phyloP scores from a whole-genome alignment of 2,113 vertebrate genomes.

The Sander vitreus region DNA sequence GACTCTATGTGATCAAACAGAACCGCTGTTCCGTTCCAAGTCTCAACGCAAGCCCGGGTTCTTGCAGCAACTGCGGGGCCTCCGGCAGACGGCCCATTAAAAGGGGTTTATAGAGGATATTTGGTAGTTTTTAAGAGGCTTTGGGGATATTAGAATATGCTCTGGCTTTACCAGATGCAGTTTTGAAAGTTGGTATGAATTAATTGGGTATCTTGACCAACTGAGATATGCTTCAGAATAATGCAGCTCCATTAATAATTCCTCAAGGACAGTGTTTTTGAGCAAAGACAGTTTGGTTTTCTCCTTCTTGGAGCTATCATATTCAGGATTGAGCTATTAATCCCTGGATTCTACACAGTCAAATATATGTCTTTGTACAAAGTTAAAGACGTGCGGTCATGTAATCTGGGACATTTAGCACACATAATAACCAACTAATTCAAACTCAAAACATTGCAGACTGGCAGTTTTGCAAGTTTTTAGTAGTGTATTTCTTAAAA shows the following conservation, averaged over 20 bases:
- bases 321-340: background rate
- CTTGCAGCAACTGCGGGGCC: background rate
- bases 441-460: background rate
- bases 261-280: conserved; percentile 46
- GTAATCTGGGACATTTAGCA: background rate
- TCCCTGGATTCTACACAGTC: conserved; percentile 9
- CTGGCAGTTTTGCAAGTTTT: background rate
- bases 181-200: conserved; percentile 11
- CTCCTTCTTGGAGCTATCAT: conserved; percentile 16
- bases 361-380: background rate
- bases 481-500: background rate
- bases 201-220: conserved; percentile 47
- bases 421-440: background rate
- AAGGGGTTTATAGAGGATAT: background rate
- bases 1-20: conserved; percentile 31
- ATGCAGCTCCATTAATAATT: conserved; percentile 23
- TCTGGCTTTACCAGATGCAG: conserved; percentile 5
- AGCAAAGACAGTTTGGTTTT: conserved; percentile 9
- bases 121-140: conserved; percentile 12
- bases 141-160: conserved; percentile 22
- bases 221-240: conserved; percentile 21
- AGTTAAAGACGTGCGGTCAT: background rate
- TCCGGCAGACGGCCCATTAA: background rate
- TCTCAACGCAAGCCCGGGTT: background rate
- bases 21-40: conserved; percentile 36